Base-by-base conservation (phyloP, 2,888 invertebrate genomes). In the Napeogenes inachia region DNA sequence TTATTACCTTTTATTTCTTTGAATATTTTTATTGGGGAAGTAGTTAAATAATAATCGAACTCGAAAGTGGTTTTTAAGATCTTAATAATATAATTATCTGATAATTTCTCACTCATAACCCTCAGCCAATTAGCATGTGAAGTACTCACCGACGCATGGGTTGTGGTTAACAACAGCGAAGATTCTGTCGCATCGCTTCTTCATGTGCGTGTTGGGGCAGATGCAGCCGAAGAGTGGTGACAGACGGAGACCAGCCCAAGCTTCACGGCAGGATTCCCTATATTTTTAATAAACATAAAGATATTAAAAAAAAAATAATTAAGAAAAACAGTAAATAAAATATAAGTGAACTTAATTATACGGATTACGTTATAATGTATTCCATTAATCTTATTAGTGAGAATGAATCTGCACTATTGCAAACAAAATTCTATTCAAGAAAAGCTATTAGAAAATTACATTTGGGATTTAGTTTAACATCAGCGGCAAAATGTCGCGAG, bases 201-300 rank as follows among this genome's bases (percentile, higher is more conserved):
- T 95, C 93, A 95, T 95, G 85, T 96, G 95, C 74, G 95, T 96
- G 85, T 95, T 96, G 71, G 97, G 97, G 81, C 97, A 97, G 81
- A 97, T 96, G 90, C 97, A 97, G 58, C 97, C 97, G 85, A 97
- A 97, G 92, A 97, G 95, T 0, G 97, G 97, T 33, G 97, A 96
- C 68, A 95, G 91, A 63, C 97, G 93, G 61, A 97, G 91, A 76
- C 96, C 95, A 69, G 95, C 94, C 97, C 97, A 97, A 56, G 97
- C 94, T 76, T 96, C 95, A 78, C 96, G 95, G 79, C 97, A 97
- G 58, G 94, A 91, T 76, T 95, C 95, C 87, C 97, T 97, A 77
- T 32, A 42, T 89, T 56, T 84, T 85, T 70, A 56, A 73, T 67
- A 68, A 47, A 55, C 32, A 54, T n/a, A 54, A 47, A 30, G 32